phyloP scores from a whole-genome alignment of 2,113 vertebrate genomes.

The Melanerpes aurifrons region DNA sequence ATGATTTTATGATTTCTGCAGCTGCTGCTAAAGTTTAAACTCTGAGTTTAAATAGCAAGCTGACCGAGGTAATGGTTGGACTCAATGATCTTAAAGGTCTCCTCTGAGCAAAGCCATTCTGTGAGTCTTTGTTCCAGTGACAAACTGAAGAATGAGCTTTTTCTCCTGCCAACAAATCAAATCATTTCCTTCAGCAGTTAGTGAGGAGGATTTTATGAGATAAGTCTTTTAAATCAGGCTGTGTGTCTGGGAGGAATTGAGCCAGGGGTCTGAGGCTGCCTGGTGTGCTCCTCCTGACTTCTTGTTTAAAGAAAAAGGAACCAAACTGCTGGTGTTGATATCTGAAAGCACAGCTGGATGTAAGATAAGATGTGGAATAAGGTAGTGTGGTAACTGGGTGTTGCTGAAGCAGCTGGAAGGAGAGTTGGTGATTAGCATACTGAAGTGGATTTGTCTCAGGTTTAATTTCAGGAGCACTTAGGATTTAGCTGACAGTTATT shows the following conservation, averaged over 20 bases:
- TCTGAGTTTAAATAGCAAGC: too few species aligned
- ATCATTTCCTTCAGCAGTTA: neutral
- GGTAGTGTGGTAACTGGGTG: neutral
- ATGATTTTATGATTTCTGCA: neutral
- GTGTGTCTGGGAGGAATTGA: neutral
- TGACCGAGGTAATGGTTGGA: too few species aligned
- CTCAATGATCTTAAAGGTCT: too few species aligned
- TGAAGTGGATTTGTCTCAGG: neutral
- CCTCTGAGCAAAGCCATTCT: too few species aligned
- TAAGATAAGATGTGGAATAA: neutral
- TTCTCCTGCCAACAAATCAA: neutral
- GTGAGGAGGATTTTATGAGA: neutral
- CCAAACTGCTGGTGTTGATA: neutral
- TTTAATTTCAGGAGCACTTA: neutral
- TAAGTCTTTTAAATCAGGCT: neutral
- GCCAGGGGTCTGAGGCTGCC: neutral
- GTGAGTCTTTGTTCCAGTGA: neutral
- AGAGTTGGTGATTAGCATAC: neutral
- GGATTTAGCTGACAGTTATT: neutral
- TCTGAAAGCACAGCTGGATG: neutral
- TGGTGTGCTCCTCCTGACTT: neutral
- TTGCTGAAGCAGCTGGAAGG: conserved; percentile 12
- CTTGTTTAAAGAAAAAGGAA: neutral
- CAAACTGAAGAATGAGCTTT: neutral
- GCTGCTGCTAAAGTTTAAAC: neutral